phyloP scores from a whole-genome alignment of 2,888 invertebrate species.

The Yponomeuta evonymella region DNA sequence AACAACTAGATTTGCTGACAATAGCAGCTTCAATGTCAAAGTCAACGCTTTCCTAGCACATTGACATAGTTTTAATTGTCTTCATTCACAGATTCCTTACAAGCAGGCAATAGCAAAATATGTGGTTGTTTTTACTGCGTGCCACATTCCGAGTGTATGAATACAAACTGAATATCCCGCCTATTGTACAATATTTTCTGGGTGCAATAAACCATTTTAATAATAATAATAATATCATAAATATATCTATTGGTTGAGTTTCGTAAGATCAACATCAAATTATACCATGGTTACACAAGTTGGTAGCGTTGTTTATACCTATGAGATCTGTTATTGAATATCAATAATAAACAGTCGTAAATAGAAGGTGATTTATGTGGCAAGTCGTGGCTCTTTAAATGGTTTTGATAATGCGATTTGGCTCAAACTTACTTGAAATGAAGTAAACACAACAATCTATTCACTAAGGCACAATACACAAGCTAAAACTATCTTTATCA shows the following conservation, averaged over 20 bases:
- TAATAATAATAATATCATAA: no score
- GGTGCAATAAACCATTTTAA: no score
- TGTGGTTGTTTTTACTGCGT: not conserved
- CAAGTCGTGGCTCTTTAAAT: not conserved
- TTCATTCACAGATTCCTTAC: not conserved
- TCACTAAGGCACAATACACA: no score
- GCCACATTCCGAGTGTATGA: no score
- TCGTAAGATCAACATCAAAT: not conserved
- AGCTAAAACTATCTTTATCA: no score
- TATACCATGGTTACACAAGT: not conserved
- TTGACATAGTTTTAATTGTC: slow-evolving; percentile 8
- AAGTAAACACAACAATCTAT: no score
- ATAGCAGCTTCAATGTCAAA: not conserved
- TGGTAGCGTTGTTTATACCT: not conserved
- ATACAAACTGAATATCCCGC: not conserved
- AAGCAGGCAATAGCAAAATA: not conserved
- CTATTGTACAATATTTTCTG: no score
- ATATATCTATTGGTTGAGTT: not conserved
- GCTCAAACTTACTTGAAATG: no score
- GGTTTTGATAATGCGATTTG: no score
- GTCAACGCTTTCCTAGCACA: slow-evolving; percentile 8
- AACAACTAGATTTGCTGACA: not conserved
- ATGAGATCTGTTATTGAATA: not conserved
- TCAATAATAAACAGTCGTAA: not conserved
- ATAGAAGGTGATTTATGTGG: not conserved